phyloP scores from a whole-genome alignment of 2,888 invertebrate species.

The Selenia dentaria region DNA sequence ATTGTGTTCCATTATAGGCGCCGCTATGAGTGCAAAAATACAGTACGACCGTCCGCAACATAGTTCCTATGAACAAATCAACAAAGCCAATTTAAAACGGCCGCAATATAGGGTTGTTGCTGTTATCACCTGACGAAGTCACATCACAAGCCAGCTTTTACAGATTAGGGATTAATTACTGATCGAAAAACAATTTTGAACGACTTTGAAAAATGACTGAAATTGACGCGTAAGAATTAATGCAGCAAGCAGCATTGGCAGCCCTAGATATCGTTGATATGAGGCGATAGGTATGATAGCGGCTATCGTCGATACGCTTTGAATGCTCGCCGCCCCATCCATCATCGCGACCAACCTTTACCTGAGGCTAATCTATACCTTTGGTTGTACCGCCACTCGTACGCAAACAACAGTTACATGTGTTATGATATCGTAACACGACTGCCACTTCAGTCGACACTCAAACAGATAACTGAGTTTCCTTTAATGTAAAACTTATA shows the following conservation, averaged over 20 bases:
- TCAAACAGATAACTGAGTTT: conserved; percentile 66
- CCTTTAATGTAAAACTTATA: conserved; percentile 60
- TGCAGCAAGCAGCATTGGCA: conserved; percentile 16
- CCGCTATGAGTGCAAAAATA: no score
- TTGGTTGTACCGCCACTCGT: conserved; percentile 68
- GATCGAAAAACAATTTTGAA: conserved; percentile 16
- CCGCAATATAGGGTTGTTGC: no score
- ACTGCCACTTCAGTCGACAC: conserved; percentile 70
- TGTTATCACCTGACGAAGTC: no score
- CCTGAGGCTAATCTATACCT: conserved; percentile 64
- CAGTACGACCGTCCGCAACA: no score
- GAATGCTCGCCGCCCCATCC: conserved; percentile 78
- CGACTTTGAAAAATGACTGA: no score
- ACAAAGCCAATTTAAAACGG: no score
- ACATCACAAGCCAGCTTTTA: background rate
- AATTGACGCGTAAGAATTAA: conserved; percentile 1
- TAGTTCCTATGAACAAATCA: no score
- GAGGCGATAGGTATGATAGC: conserved; percentile 64
- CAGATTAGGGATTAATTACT: conserved; percentile 6
- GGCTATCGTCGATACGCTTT: conserved; percentile 75
- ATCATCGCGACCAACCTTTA: conserved; percentile 62
- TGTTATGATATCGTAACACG: conserved; percentile 74
- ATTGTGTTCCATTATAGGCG: no score
- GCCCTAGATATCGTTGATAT: conserved; percentile 56
- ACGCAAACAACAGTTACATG: conserved; percentile 76